Conservation (phyloP, 2,888 invertebrate genomes). For the Graphium colonna region DNA sequence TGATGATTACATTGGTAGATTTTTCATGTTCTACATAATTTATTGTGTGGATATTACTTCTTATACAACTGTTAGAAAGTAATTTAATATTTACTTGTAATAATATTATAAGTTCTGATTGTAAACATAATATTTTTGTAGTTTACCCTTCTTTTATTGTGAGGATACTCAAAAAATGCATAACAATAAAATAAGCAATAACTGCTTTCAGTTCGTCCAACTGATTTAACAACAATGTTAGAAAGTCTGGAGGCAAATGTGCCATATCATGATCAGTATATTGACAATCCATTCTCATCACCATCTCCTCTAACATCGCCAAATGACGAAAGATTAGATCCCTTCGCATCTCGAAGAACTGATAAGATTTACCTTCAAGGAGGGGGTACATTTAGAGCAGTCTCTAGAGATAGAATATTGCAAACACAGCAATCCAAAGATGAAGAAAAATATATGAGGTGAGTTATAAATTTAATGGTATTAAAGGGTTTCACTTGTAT, state of each 20-base stretch:
- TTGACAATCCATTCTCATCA: constrained; percentile 76
- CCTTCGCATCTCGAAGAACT: constrained; percentile 56
- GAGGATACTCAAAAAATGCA: too few species aligned
- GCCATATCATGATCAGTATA: constrained; percentile 66
- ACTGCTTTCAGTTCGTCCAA: constrained; percentile 59
- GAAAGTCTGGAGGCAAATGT: constrained; percentile 64
- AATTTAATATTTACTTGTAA: too few species aligned
- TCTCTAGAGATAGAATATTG: constrained; percentile 67
- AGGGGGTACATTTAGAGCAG: constrained; percentile 70
- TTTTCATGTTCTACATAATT: too few species aligned
- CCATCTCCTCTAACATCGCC: constrained; percentile 75
- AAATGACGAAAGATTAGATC: constrained; percentile 64
- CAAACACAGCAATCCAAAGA: constrained; percentile 65
- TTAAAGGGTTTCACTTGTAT: too few species aligned
- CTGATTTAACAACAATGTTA: constrained; percentile 68
- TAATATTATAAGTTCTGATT: too few species aligned
- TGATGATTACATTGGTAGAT: too few species aligned
- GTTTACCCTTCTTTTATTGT: too few species aligned
- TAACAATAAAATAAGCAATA: too few species aligned
- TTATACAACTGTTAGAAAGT: too few species aligned
- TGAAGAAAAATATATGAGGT: constrained; percentile 72
- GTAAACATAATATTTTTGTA: too few species aligned
- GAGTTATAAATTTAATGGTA: constrained; percentile 11
- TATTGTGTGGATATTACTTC: too few species aligned
- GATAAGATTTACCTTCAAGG: constrained; percentile 74